phyloP scores from a whole-genome alignment of 2,888 invertebrate genomes.

The Leucophora obtusa region DNA sequence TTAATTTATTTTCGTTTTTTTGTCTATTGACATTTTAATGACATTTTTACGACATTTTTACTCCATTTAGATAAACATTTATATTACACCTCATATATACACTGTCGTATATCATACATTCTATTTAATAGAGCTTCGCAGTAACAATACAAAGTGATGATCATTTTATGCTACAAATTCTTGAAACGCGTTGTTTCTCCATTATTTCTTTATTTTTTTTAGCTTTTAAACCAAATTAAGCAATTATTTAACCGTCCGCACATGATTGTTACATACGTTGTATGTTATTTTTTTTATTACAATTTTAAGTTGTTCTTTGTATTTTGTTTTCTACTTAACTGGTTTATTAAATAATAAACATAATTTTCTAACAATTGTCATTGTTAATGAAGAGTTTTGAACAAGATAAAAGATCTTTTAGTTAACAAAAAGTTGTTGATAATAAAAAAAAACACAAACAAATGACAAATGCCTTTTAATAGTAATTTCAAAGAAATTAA shows the following conservation, averaged over 20 bases:
- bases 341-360: slow-evolving; percentile 37
- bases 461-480: neutral
- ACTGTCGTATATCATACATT: neutral
- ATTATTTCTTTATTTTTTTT: neutral
- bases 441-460: too few species aligned
- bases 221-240: slow-evolving; percentile 5
- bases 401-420: slow-evolving; percentile 39
- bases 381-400: slow-evolving; percentile 51
- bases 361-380: slow-evolving; percentile 50
- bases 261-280: neutral
- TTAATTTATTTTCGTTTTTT: neutral
- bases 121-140: neutral
- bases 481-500: slow-evolving; percentile 1
- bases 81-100: neutral
- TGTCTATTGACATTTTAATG: slow-evolving; percentile 1
- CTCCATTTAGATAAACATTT: slow-evolving; percentile 2
- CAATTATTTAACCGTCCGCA: neutral
- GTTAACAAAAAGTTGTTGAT: neutral
- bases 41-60: neutral
- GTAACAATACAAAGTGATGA: neutral
- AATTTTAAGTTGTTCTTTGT: neutral
- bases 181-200: neutral
- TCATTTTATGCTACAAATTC: neutral
- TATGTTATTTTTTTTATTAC: slow-evolving; percentile 5
- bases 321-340: slow-evolving; percentile 16